phyloP scores from a whole-genome alignment of 2,888 invertebrate species.

The Sinelater perroti region DNA sequence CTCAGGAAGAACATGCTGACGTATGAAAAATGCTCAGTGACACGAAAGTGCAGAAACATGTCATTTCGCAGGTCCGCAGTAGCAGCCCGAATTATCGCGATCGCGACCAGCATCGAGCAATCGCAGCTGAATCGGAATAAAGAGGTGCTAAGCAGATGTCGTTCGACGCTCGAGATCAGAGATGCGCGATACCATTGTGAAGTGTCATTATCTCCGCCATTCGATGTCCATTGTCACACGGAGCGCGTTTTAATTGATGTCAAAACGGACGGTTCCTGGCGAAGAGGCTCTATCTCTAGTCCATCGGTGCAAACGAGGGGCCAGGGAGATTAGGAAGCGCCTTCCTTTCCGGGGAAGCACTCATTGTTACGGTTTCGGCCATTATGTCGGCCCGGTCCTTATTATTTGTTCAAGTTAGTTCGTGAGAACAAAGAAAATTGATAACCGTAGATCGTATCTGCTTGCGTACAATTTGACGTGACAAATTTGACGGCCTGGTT shows the following conservation, averaged over 20 bases:
- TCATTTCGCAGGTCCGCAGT: too few relatives aligned
- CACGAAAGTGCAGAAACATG: too few relatives aligned
- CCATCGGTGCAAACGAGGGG: slow-evolving; percentile 46
- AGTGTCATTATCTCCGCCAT: slow-evolving; percentile 48
- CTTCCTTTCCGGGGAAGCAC: slow-evolving; percentile 41
- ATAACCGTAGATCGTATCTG: slow-evolving; percentile 40
- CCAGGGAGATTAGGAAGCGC: slow-evolving; percentile 43
- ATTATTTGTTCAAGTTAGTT: slow-evolving; percentile 35
- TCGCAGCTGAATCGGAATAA: slow-evolving; percentile 46
- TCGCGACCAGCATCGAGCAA: slow-evolving; percentile 43
- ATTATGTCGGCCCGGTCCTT: slow-evolving; percentile 41
- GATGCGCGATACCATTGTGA: slow-evolving; percentile 51
- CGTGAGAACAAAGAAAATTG: slow-evolving; percentile 36
- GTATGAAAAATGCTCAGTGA: too few relatives aligned
- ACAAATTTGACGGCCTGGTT: slow-evolving; percentile 34
- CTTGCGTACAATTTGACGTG: slow-evolving; percentile 36
- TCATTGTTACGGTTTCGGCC: slow-evolving; percentile 44
- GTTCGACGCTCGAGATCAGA: slow-evolving; percentile 45
- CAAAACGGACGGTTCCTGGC: slow-evolving; percentile 45
- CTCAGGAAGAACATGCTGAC: too few relatives aligned
- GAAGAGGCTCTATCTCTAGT: slow-evolving; percentile 41
- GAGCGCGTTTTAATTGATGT: slow-evolving; percentile 52
- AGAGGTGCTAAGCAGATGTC: slow-evolving; percentile 47
- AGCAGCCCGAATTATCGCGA: slow-evolving; percentile 40
- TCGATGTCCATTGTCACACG: slow-evolving; percentile 52